These are phyloP conservation scores for Dryobota labecula DNA, from an alignment of 2,888 invertebrate species.

Conservation along the genomic window DNA sequence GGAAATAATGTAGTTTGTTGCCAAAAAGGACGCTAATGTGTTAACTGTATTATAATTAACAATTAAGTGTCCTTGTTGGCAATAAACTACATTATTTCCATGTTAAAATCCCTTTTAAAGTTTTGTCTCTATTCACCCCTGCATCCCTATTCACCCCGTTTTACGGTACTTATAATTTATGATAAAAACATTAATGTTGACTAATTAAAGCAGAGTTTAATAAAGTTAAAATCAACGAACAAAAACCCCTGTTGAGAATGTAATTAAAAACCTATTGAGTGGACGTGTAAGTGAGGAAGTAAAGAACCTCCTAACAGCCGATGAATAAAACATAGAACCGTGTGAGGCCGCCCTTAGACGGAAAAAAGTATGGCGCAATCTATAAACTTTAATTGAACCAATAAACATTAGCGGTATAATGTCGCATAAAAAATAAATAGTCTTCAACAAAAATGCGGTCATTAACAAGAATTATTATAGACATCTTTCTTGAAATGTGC, in stretches of 20 bases:
- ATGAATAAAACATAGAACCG: constrained; percentile 83
- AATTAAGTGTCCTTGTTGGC: too few relatives aligned
- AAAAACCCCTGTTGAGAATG: constrained; percentile 71
- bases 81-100: too few relatives aligned
- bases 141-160: too few relatives aligned
- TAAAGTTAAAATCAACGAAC: constrained; percentile 62
- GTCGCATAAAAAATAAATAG: constrained; percentile 54
- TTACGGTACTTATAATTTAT: too few relatives aligned
- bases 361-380: constrained; percentile 62
- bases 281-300: constrained; percentile 73
- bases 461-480: constrained; percentile 53
- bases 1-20: too few relatives aligned
- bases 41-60: too few relatives aligned
- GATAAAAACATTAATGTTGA: constrained; percentile 32
- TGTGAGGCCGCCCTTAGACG: constrained; percentile 71
- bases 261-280: constrained; percentile 81
- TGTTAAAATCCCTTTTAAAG: too few relatives aligned
- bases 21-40: too few relatives aligned
- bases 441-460: constrained; percentile 44
- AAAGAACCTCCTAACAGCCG: constrained; percentile 71
- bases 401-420: constrained; percentile 47
- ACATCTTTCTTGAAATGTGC: constrained; percentile 57
- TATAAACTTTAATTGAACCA: constrained; percentile 40
- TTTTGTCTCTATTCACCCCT: too few relatives aligned
- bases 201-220: constrained; percentile 44